Conservation (phyloP, 2,888 invertebrate genomes). For the Tuta absoluta region DNA sequence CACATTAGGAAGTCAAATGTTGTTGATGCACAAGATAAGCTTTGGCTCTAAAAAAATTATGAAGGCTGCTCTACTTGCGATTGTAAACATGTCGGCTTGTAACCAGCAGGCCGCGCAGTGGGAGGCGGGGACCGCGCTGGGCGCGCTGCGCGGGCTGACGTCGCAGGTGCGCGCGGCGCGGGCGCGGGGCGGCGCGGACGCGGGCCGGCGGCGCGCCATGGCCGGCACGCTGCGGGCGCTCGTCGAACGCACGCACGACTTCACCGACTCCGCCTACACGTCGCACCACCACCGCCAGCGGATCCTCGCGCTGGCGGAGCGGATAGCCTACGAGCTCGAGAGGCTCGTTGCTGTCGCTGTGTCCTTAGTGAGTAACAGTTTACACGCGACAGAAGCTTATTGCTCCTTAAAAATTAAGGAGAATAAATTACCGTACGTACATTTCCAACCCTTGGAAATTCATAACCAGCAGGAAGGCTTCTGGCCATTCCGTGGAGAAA, state of each 20-base stretch:
- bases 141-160: conserved; percentile 91
- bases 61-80: neutral
- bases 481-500: conserved; percentile 42
- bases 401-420: conserved; percentile 80
- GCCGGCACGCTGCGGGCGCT: conserved; percentile 93
- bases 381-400: conserved; percentile 65
- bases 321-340: conserved; percentile 94
- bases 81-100: conserved; percentile 2
- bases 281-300: conserved; percentile 98
- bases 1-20: neutral
- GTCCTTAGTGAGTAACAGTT: conserved; percentile 86
- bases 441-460: no score
- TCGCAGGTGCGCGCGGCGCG: conserved; percentile 92
- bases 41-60: neutral
- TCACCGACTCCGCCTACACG: conserved; percentile 99
- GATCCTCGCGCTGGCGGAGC: conserved; percentile 93
- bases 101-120: conserved; percentile 69
- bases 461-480: no score
- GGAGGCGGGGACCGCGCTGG: conserved; percentile 87
- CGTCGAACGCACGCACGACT: conserved; percentile 97
- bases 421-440: no score
- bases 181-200: conserved; percentile 85
- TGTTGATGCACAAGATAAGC: neutral
- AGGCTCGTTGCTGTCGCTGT: conserved; percentile 93
- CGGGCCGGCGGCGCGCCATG: conserved; percentile 87